These are phyloP conservation scores for Andrena praecox DNA, from an alignment of 2,888 invertebrate species.

Conservation along the genomic window DNA sequence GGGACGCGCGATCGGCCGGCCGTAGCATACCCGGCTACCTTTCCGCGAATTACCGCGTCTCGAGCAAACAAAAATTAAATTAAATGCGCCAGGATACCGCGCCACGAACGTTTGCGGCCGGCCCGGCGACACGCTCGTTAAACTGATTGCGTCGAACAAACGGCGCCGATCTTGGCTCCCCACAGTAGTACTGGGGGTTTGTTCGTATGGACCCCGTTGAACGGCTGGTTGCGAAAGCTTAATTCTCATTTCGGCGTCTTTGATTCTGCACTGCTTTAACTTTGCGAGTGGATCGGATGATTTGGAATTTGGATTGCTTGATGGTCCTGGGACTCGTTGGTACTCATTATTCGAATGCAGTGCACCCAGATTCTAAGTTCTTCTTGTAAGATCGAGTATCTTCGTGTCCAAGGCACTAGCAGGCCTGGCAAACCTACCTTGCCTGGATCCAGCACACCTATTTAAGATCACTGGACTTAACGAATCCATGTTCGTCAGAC, in stretches of 20 bases:
- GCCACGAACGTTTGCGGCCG: constrained; percentile 43
- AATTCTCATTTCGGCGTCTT: neutral
- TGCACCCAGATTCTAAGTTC: too few relatives aligned
- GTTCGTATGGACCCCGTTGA: neutral
- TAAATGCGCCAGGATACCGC: constrained; percentile 43
- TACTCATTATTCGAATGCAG: too few relatives aligned
- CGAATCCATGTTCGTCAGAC: too few relatives aligned
- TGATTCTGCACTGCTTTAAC: neutral
- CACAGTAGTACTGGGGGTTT: neutral
- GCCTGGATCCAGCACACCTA: too few relatives aligned
- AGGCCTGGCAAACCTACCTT: too few relatives aligned
- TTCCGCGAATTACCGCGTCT: constrained; percentile 43
- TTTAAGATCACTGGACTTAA: too few relatives aligned
- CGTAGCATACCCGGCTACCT: constrained; percentile 20
- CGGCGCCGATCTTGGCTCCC: neutral
- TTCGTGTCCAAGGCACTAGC: too few relatives aligned
- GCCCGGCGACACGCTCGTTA: constrained; percentile 43
- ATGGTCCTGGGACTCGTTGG: neutral
- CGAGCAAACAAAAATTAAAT: constrained; percentile 48
- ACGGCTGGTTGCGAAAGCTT: neutral
- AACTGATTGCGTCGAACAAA: constrained; percentile 57
- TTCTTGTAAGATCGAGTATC: too few relatives aligned
- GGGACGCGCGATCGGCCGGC: constrained; percentile 30
- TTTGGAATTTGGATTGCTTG: neutral
- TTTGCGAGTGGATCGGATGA: too few relatives aligned